These are phyloP conservation scores for Clostera curtula DNA, from an alignment of 2,888 invertebrate genomes.

Conservation along the genomic window DNA sequence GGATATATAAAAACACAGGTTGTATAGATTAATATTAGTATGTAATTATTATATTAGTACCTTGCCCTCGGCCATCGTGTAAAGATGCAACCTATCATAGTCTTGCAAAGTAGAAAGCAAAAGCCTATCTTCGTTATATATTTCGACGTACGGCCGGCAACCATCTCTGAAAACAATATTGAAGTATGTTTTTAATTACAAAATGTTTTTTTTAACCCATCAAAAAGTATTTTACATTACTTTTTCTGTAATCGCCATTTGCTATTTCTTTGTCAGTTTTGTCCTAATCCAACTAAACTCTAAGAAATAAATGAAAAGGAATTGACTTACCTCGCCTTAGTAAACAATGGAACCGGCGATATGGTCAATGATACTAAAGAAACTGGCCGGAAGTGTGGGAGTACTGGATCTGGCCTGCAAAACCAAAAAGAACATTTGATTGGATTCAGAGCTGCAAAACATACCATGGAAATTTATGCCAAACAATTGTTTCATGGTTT, in stretches of 20 bases:
- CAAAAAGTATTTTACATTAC: no score
- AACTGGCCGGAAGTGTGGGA: conserved; percentile 89
- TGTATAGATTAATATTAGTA: no score
- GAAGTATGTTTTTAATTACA: no score
- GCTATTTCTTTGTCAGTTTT: neutral
- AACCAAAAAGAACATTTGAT: conserved; percentile 5
- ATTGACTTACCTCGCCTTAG: conserved; percentile 82
- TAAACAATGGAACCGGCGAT: conserved; percentile 94
- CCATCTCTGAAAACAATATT: conserved; percentile 94
- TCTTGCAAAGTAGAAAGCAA: conserved; percentile 89
- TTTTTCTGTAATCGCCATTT: no score
- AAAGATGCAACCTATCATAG: conserved; percentile 90
- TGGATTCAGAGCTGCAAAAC: neutral
- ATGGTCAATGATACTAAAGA: conserved; percentile 87
- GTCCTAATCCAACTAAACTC: neutral
- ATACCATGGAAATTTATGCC: conserved; percentile 3
- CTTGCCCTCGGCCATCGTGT: conserved; percentile 82
- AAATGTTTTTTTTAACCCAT: no score
- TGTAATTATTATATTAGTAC: no score
- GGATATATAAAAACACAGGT: no score
- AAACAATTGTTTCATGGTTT: no score
- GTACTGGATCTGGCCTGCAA: conserved; percentile 76
- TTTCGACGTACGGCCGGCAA: conserved; percentile 93
- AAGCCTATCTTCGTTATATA: conserved; percentile 90
- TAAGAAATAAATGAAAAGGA: neutral